Percentiles rank a stretch among this genome's conserved stretches.
phyloP scores from a whole-genome alignment of 1,140 invertebrate species.

The Macrotrachela quadricornifera region DNA sequence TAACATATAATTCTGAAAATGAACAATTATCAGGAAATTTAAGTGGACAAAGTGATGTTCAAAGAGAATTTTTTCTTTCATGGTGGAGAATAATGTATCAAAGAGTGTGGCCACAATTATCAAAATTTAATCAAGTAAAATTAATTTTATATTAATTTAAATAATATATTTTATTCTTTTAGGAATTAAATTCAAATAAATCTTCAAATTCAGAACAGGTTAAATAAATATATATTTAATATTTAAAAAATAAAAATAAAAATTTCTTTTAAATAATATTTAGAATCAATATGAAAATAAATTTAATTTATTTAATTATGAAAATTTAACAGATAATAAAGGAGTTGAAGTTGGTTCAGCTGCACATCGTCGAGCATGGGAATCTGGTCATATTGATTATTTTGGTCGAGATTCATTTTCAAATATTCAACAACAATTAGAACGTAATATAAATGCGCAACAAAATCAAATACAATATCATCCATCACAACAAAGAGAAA shows the following conservation, averaged over 20 bases:
- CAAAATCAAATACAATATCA: too few species aligned
- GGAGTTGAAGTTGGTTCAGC: conserved; percentile 4
- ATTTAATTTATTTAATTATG: not conserved
- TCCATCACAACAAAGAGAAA: too few species aligned
- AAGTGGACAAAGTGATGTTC: conserved; percentile 32
- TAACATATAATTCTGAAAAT: conserved; percentile 36
- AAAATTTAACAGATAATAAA: not conserved
- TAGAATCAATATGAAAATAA: not conserved
- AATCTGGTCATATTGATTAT: conserved; percentile 75
- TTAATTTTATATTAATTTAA: not conserved
- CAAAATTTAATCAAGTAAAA: not conserved
- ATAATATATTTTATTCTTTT: not conserved
- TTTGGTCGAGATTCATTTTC: conserved; percentile 70
- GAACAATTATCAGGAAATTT: conserved; percentile 48
- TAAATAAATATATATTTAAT: not conserved
- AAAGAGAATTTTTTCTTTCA: conserved; percentile 39
- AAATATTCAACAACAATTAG: conserved; percentile 73
- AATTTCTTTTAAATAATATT: not conserved
- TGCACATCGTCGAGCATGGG: conserved; percentile 55
- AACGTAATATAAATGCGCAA: conserved; percentile 11
- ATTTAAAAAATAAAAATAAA: not conserved
- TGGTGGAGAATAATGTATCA: conserved; percentile 79
- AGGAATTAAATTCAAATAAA: not conserved
- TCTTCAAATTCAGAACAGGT: not conserved
- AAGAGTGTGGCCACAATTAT: conserved; percentile 42